Base-by-base conservation (phyloP, 2,888 invertebrate genomes). In the Archaeoteleia sp. region DNA sequence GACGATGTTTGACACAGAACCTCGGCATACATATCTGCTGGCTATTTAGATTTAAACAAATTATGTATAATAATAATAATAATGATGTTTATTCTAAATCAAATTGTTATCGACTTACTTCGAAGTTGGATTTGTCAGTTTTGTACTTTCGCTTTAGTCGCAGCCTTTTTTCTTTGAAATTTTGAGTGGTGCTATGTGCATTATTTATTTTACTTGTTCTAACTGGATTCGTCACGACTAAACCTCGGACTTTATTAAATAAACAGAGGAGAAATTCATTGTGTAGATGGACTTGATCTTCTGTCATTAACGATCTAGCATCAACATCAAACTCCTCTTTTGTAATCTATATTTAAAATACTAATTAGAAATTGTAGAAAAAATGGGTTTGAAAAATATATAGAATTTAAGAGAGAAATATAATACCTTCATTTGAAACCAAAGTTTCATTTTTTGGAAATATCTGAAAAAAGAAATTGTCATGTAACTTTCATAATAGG, bases 311-410 rank as follows among this genome's bases (percentile, higher is more conserved):
- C 80, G 91, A 90, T 29, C 95, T 88, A 2, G 93, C 93, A 86
- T 93, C 92, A 8, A 86, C 83, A 77, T 96, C 95, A 82, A 96
- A 95, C 76, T 95, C 93, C 80, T 94, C 92, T 82, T 94, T 94
- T 0, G 92, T 10, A 23, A 23, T 25, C n/a, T 7, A 12, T 37
- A 25, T 35, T 62, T 34, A n/a, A 43, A 43, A 29, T n/a, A n/a
- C n/a, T n/a, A 7, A 29, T 29, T 32, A n/a, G 7, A 35, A 43
- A 37, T 6, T 42, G 40, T 9, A n/a, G n/a, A n/a, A n/a, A n/a
- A n/a, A n/a, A n/a, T n/a, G n/a, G n/a, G n/a, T n/a, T n/a, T n/a
- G n/a, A n/a, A n/a, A n/a, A n/a, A n/a, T 39, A 51, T 37, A 0
- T 7, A 51, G 1, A 23, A 42, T 39, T 9, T 10, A 57, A 40